A percentile compares a stretch with the other conserved stretches of the same genome.
These are phyloP conservation scores for Agelas oroides DNA, from an alignment of 37 sponge, comb jelly and placozoan genomes.

Conservation along the genomic window DNA sequence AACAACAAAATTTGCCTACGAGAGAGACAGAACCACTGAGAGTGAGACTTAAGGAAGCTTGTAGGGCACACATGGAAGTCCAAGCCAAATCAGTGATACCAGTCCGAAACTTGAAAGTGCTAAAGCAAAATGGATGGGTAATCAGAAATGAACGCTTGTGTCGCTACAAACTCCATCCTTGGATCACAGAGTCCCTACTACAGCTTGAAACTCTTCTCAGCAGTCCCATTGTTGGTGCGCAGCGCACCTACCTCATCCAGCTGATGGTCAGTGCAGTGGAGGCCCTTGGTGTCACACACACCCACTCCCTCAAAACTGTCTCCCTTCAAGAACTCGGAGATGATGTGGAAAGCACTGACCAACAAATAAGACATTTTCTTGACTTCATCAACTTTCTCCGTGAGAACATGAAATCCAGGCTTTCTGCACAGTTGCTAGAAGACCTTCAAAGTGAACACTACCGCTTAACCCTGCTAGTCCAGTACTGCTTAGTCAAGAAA, in stretches of 20 bases:
- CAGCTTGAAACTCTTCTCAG: background rate
- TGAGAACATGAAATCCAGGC: background rate
- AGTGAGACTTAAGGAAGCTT: background rate
- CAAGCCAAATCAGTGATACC: background rate
- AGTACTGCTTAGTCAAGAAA: background rate
- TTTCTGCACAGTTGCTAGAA: constrained; percentile 33
- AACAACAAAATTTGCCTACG: background rate
- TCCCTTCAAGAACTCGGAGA: background rate
- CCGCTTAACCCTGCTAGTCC: background rate
- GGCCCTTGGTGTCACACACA: too few species aligned
- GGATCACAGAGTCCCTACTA: too few species aligned
- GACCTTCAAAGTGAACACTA: constrained; percentile 33
- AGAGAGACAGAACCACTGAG: background rate
- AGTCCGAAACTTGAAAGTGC: background rate
- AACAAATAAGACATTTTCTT: background rate
- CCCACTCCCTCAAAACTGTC: background rate
- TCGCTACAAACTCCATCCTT: too few species aligned
- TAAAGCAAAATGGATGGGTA: too few species aligned
- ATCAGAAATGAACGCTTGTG: too few species aligned
- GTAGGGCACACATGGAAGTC: background rate
- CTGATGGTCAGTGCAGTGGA: background rate
- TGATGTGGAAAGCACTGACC: background rate
- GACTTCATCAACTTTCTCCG: background rate
- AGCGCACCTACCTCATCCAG: background rate
- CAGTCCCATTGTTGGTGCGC: background rate